Conservation (phyloP, 2,113 vertebrate genomes). For the Seriola dumerili region DNA sequence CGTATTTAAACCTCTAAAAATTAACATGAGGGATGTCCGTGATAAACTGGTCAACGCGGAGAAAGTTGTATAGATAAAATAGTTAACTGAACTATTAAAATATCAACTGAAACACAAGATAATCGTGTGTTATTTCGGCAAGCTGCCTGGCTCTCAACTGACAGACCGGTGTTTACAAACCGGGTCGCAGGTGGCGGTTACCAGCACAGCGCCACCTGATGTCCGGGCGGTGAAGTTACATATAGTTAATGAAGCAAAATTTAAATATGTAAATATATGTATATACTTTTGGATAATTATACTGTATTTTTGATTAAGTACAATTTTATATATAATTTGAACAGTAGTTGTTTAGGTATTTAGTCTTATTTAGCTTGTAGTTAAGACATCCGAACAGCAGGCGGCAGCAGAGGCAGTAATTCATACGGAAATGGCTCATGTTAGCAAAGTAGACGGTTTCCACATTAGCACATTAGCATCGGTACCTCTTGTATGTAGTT, state of each 20-base stretch:
- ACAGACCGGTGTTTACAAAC: constrained; percentile 34
- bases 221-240: not conserved
- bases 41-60: accelerated
- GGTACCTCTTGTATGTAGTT: accelerated
- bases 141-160: not conserved
- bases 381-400: constrained; percentile 35
- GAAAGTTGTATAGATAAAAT: accelerated
- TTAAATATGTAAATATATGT: too few species aligned
- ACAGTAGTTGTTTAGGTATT: not conserved
- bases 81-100: accelerated
- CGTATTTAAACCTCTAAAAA: not conserved
- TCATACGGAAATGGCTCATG: constrained; percentile 31
- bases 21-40: accelerated
- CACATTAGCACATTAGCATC: not conserved
- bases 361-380: not conserved
- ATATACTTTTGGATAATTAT: too few species aligned
- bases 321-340: not conserved
- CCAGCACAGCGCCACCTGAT: constrained; percentile 19
- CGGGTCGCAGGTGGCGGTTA: not conserved
- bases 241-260: not conserved
- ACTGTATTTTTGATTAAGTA: too few species aligned
- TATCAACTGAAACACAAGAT: accelerated
- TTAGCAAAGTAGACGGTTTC: accelerated
- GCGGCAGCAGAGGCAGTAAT: constrained; percentile 35
- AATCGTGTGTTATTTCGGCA: not conserved